Base-by-base conservation (phyloP, 1,140 invertebrate genomes). In the Physella acuta region DNA sequence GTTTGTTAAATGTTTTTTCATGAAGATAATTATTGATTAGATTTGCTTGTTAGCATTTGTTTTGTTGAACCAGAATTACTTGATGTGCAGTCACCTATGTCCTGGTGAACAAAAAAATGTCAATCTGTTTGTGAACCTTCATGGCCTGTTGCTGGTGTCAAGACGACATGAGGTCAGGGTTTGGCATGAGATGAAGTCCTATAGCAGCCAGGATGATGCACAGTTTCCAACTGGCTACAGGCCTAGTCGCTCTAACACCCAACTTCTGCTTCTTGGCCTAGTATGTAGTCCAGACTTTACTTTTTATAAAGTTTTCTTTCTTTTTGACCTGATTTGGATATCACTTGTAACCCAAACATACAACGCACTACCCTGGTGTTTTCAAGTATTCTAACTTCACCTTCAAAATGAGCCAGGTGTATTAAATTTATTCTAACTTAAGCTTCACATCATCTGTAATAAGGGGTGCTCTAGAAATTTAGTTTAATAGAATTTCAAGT, bases 221-320 rank as follows among this genome's bases (percentile, higher is more conserved):
- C 37, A 2, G 2, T 24, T 61, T 20, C 33, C 49, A 14, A 62
- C 70, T 26, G 59, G 68, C 30, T 68, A 65, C 56, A 68, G 63
- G 2, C 76, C 74, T 5, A 82, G 79, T 8, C 81, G 78, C 55
- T 81, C 75, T 1, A 70, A 79, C 30, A 81, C 77, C 73, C 85
- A 82, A 63, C 66, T 85, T n/a, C 70, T 86, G n/a, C 69, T 85
- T 53, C 79, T 85, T n/a, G 84, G 81, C 31, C 78, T 83, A 81
- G 85, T 85, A 75, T 75, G 79, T 78, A 34, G 33, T 5, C 4
- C 33, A 30, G 30, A 28, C 26, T 4, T 60, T 60, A 14, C 30
- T 8, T 3, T 30, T 34, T 60, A 33, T 26, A 8, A 60, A 30
- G 26, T 34, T 20, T 26, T 60, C 58, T 31, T 31, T 31, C 33